Conservation (phyloP, 2,797 vertebrate species). For the Scolopax bukidnonensis region DNA sequence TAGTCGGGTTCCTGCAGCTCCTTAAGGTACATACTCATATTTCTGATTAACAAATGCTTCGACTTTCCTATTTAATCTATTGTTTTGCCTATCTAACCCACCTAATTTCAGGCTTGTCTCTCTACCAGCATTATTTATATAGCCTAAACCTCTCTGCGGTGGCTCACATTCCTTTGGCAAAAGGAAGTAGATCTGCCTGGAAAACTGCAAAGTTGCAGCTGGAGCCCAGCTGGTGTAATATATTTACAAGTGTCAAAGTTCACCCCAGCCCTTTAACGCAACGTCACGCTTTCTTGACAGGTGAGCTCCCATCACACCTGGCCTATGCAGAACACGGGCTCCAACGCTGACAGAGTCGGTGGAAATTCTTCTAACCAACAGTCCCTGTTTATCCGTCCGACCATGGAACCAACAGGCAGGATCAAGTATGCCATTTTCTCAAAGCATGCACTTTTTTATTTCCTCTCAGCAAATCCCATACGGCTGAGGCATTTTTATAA, state of each 20-base stretch:
- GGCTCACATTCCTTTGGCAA: background rate
- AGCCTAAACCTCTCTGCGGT: background rate
- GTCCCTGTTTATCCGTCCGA: background rate
- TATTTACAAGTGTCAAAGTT: constrained; percentile 14
- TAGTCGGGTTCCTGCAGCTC: background rate
- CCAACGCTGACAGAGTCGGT: background rate
- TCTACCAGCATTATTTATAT: constrained; percentile 14
- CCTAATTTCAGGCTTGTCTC: constrained; percentile 23
- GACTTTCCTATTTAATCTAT: background rate
- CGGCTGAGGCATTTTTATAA: constrained; percentile 43
- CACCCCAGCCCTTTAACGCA: background rate
- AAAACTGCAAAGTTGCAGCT: constrained; percentile 39
- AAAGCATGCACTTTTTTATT: constrained; percentile 56
- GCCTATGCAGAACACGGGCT: background rate
- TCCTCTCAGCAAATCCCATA: constrained; percentile 52
- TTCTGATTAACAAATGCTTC: constrained; percentile 31
- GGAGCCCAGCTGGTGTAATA: background rate
- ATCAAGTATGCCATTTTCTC: constrained; percentile 35
- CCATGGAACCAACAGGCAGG: background rate
- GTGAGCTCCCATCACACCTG: background rate
- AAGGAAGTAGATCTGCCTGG: constrained; percentile 12
- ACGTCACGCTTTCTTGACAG: background rate
- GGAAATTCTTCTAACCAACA: background rate
- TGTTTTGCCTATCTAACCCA: constrained; percentile 21
- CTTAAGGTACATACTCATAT: constrained; percentile 11